Base-by-base conservation (phyloP, 2,797 vertebrate species). In the Clarias pachynema region DNA sequence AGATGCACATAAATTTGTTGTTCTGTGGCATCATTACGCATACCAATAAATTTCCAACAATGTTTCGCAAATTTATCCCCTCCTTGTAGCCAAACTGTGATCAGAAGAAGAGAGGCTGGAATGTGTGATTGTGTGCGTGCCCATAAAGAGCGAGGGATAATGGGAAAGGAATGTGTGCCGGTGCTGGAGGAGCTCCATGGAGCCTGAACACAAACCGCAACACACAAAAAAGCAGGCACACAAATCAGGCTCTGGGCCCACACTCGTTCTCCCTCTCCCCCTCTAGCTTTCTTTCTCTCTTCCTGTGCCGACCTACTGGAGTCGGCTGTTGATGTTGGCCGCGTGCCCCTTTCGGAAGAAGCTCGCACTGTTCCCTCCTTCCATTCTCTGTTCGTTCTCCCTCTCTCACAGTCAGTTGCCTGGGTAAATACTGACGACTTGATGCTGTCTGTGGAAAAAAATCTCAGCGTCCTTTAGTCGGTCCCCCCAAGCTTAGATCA, bases 241-340 rank as follows among this genome's bases (percentile, higher is more conserved):
- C 96, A 95, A 96, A 96, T 96, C 94, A 96, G 95, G 93, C 93
- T 95, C 95, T 95, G 94, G 95, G 95, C 95, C 89, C 88, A 75
- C 88, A 86, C 90, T 85, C 89, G 89, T 87, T 90, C 89, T 92
- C 91, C 91, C 92, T 92, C 91, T 91, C 90, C 93, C 78, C 56
- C 82, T 74, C 79, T 79, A 16, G 22, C 84, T 73, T 87, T 16
- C 83, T 70, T 79, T 87, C 93, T 94, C 94, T 94, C 93, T 97
- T 97, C 97, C 97, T 96, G 97, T 96, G 95, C 96, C 96, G 96
- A 97, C 97, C 96, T 96, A 96, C 96, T 96, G 96, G 97, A 97
- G 96, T 97, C 96, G 93, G 94, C 95, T 97, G 96, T 96, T 97
- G 94, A 96, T 96, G 93, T 97, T 97, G 97, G 97, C 97, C 84